Percentiles rank a stretch among this genome's conserved stretches.
These are phyloP conservation scores for Pterobdella sp. DNA, from an alignment of 2,888 invertebrate genomes.

Conservation along the genomic window DNA sequence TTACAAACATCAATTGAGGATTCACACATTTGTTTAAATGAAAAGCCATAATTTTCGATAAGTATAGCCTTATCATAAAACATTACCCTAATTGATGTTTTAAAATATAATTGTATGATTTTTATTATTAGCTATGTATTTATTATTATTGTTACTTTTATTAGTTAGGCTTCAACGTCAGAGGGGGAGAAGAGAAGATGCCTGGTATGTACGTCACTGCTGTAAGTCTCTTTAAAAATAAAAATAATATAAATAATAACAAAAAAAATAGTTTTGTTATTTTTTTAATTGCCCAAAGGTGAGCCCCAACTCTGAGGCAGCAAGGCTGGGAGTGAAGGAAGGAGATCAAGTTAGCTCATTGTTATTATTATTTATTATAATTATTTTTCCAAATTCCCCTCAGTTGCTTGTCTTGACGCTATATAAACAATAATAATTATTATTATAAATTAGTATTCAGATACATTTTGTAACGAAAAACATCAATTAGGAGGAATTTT, in stretches of 20 bases:
- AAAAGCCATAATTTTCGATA: too few relatives aligned
- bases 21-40: background rate
- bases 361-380: too few relatives aligned
- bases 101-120: background rate
- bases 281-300: constrained; percentile 39
- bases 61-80: too few relatives aligned
- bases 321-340: constrained; percentile 45
- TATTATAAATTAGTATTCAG: too few relatives aligned
- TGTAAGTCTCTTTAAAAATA: constrained; percentile 37
- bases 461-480: too few relatives aligned
- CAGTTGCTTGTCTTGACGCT: too few relatives aligned
- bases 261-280: background rate
- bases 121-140: background rate
- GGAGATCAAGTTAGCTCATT: constrained; percentile 44
- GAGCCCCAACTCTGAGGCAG: constrained; percentile 45
- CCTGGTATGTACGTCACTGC: constrained; percentile 49
- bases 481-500: too few relatives aligned
- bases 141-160: background rate
- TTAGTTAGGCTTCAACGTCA: constrained; percentile 50
- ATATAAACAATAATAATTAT: too few relatives aligned
- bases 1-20: background rate
- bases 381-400: too few relatives aligned
- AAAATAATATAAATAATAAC: constrained; percentile 10
- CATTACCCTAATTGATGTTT: too few relatives aligned
- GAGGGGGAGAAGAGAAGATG: constrained; percentile 47